Evolutionary conservation across 2,797 vertebrate genomes (phyloP), one percentile per base, ranked within the genome.

Genomic region (Molossus molossus): DNA sequence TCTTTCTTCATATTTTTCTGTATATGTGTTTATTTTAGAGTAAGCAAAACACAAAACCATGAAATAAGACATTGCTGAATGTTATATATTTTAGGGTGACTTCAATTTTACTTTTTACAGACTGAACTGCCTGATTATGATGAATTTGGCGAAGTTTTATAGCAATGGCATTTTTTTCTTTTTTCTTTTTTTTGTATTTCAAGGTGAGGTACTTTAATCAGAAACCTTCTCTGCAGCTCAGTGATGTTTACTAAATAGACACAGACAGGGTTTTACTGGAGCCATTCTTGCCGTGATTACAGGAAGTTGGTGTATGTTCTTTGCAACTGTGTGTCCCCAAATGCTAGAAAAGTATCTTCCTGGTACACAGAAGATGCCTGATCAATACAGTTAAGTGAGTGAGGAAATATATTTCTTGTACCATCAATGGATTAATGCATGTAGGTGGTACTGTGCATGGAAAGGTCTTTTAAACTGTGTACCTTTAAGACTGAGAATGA

Each of bases 41-140:
- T 70, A 48, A 87, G 45, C 5, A 62, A 64, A 25, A 25, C 13
- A 81, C 2, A 89, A 90, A 84, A 11, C 14, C 18, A 23, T 72
- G 70, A 14, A 87, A 82, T 67, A 89, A 75, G 27, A n/a, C 29
- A 85, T n/a, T 91, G 13, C 17, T 84, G n/a, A 93, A 55, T 60
- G 9, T 90, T 60, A 27, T 27, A 3, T 65, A 85, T 69, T 75
- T 94, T 82, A 67, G 75, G 50, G 6, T 7, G 48, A 75, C 13
- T 53, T 77, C 64, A 73, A 13, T 57, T 77, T 65, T 70, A 64
- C 57, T 91, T 85, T 67, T 58, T 37, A 20, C 67, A 18, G 77
- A 87, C 33, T 29, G 6, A 84, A 64, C 1, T 9, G 76, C 57
- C 25, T 29, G 55, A 87, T 69, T 92, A 87, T 96, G 69, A 62